Base-by-base conservation (phyloP, 2,113 vertebrate genomes). In the Australoheros scitulus region DNA sequence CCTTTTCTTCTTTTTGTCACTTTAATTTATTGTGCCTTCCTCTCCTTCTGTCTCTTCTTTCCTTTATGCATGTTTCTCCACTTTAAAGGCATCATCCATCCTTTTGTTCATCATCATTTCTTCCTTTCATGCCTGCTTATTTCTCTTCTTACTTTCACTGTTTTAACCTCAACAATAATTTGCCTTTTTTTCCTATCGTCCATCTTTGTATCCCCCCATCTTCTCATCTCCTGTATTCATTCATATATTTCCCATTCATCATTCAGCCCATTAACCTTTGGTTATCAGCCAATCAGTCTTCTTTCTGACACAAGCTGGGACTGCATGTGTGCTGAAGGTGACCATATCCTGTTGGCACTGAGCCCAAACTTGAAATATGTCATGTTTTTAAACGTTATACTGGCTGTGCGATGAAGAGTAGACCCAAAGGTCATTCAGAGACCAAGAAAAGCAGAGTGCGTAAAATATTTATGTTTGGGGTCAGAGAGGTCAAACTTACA, bases 141-240 rank as follows among this genome's bases (percentile, higher is more conserved):
- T 77, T 32, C 61, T 82, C 81, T n/a, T 57, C 72, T 34, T 47
- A 18, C 80, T 29, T 60, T 83, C 7, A n/a, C 34, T 26, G 43
- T 77, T 77, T 70, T 52, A 29, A 20, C 36, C 41, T 32, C 64
- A 81, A 29, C 52, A 55, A 72, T 2, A 72, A 72, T 72, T 72
- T 72, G 5, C 58, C 43, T 1, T 55, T 63, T 17, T 26, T 11
- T 43, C 17, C 24, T 20, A 13, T 70, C 65, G 2, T 83, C 38
- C 36, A 50, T 77, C 81, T 60, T n/a, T 2, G 56, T 77, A 2
- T 29, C 61, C 2, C 1, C 15, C 55, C 7, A 29, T 76, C 68
- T 55, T 29, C 38, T 50, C 8, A 3, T 61, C 34, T 80, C 29
- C 26, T 10, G 18, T 41, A 0, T 24, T 81, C 32, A 1, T 13